Evolutionary conservation across 2,888 invertebrate species (phyloP).

Genomic region (Rotaria sp.): DNA sequence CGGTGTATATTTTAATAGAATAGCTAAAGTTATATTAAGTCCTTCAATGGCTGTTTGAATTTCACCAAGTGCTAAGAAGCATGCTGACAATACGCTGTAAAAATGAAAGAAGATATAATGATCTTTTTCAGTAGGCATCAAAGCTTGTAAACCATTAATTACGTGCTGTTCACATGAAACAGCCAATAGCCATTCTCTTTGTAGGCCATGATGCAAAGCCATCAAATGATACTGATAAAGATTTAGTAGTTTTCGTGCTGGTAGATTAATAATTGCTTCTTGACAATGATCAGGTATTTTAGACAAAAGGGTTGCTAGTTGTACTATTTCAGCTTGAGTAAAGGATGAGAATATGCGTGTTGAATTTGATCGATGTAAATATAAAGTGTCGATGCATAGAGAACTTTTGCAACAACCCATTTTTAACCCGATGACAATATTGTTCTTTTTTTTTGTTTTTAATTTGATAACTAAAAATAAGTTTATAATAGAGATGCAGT

Average conservation of each 20-base stretch:
- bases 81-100: not conserved
- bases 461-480: too few relatives aligned
- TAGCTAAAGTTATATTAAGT: not conserved
- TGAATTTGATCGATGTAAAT: not conserved
- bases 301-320: not conserved
- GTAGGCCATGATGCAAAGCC: not conserved
- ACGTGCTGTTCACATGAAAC: not conserved
- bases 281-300: not conserved
- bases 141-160: not conserved
- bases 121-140: not conserved
- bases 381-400: too few relatives aligned
- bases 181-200: not conserved
- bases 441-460: too few relatives aligned
- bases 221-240: not conserved
- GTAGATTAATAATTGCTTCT: not conserved
- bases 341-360: not conserved
- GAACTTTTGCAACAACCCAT: not conserved
- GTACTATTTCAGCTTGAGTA: not conserved
- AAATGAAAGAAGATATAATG: not conserved
- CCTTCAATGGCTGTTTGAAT: not conserved
- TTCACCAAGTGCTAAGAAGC: not conserved
- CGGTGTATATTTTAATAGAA: not conserved
- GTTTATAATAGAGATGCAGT: too few relatives aligned
- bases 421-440: not conserved
- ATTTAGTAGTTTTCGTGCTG: not conserved